These are phyloP conservation scores for Callinectes sapidus DNA, from an alignment of 2,888 invertebrate species.

Conservation along the genomic window DNA sequence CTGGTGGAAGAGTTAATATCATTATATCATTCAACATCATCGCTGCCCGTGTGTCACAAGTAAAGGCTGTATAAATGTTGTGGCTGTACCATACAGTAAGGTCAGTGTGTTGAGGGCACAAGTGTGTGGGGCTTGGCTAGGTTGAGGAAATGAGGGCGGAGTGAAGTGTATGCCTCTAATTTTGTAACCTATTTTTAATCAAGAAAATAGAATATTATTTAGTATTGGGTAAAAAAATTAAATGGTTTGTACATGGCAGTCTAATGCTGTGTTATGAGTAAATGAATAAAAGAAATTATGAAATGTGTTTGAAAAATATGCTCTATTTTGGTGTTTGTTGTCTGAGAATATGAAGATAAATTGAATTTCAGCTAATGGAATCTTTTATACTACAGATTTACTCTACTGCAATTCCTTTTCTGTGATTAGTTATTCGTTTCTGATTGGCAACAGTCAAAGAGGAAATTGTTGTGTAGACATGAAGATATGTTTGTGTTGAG, in stretches of 20 bases:
- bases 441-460: neutral
- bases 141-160: neutral
- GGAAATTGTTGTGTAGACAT: neutral
- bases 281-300: neutral
- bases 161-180: neutral
- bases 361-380: neutral
- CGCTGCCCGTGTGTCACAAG: neutral
- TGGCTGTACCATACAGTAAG: neutral
- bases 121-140: neutral
- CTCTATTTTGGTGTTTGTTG: neutral
- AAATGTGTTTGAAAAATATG: neutral
- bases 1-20: no score
- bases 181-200: neutral
- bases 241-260: neutral
- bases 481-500: neutral
- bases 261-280: neutral
- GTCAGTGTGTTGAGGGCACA: neutral
- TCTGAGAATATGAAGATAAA: neutral
- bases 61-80: neutral
- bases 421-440: neutral
- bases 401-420: neutral
- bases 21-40: no score
- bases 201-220: neutral
- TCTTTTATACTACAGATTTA: neutral
- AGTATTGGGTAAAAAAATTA: neutral